Evolutionary conservation across 2,888 invertebrate genomes (phyloP).

Genomic region (Balanococcus diminutus): DNA sequence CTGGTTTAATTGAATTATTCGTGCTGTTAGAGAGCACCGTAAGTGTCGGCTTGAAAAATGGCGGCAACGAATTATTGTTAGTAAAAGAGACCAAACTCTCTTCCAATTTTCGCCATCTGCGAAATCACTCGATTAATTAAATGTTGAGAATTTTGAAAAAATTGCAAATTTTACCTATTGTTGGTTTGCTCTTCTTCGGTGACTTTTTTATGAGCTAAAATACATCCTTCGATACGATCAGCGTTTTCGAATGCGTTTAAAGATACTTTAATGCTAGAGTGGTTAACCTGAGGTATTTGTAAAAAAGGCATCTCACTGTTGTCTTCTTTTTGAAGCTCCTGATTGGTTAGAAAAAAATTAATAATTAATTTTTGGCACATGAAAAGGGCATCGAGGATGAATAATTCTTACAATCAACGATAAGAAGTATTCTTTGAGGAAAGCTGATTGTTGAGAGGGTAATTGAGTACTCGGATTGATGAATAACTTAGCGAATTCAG

Average conservation of each 20-base stretch:
- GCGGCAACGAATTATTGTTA: slow-evolving; percentile 69
- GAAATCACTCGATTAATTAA: slow-evolving; percentile 9
- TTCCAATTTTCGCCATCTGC: slow-evolving; percentile 76
- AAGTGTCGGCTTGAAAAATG: slow-evolving; percentile 79
- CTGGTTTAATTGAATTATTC: slow-evolving; percentile 70
- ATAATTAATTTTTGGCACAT: not conserved
- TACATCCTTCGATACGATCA: slow-evolving; percentile 63
- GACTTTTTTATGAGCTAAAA: slow-evolving; percentile 62
- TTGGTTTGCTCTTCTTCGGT: slow-evolving; percentile 53
- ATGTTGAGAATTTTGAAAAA: not conserved
- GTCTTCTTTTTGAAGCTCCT: slow-evolving; percentile 63
- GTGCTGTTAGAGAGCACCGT: slow-evolving; percentile 74
- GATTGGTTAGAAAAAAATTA: slow-evolving; percentile 56
- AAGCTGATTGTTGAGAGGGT: slow-evolving; percentile 76
- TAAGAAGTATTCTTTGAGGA: slow-evolving; percentile 84
- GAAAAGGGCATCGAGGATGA: not conserved
- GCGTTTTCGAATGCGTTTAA: slow-evolving; percentile 68
- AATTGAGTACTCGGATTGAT: slow-evolving; percentile 74
- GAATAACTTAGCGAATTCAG: slow-evolving; percentile 79
- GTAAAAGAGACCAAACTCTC: slow-evolving; percentile 76
- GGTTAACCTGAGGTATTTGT: slow-evolving; percentile 76
- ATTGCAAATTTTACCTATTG: slow-evolving; percentile 42
- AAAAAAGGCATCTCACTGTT: slow-evolving; percentile 64
- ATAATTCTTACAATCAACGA: slow-evolving; percentile 73
- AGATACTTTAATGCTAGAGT: slow-evolving; percentile 73